Conservation (phyloP, 2,113 vertebrate species). For the Gnathonemus echidnorhynchus region DNA sequence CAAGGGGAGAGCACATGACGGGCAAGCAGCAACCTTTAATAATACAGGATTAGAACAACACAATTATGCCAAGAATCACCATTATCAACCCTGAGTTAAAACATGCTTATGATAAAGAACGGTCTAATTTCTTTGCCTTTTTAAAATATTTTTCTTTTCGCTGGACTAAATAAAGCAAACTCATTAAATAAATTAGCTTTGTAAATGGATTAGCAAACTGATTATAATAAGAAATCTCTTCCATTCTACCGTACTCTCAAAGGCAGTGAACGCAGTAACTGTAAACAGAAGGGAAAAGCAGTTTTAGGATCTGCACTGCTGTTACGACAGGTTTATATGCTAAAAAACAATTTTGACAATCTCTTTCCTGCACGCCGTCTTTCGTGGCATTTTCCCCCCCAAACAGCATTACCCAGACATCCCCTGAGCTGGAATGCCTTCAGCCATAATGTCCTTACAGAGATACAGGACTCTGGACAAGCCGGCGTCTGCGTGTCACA, state of each 20-base stretch:
- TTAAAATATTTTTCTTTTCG: neutral
- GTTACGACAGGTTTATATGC: neutral
- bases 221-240: neutral
- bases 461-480: neutral
- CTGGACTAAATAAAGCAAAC: neutral
- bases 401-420: neutral
- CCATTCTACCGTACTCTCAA: too few species aligned
- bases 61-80: conserved; percentile 78
- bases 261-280: neutral
- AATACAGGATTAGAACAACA: conserved; percentile 91
- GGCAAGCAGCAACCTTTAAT: conserved; percentile 85
- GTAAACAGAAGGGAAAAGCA: neutral
- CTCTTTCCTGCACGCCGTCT: neutral
- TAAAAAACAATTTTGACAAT: neutral
- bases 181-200: neutral
- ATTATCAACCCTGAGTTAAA: conserved; percentile 52
- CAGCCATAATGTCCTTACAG: neutral
- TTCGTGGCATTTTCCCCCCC: neutral
- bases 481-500: neutral
- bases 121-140: neutral
- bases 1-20: conserved; percentile 91
- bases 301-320: neutral
- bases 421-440: neutral
- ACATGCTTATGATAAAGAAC: neutral
- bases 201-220: neutral